Conservation (phyloP, 2,888 invertebrate genomes). For the Eupithecia centaureata region DNA sequence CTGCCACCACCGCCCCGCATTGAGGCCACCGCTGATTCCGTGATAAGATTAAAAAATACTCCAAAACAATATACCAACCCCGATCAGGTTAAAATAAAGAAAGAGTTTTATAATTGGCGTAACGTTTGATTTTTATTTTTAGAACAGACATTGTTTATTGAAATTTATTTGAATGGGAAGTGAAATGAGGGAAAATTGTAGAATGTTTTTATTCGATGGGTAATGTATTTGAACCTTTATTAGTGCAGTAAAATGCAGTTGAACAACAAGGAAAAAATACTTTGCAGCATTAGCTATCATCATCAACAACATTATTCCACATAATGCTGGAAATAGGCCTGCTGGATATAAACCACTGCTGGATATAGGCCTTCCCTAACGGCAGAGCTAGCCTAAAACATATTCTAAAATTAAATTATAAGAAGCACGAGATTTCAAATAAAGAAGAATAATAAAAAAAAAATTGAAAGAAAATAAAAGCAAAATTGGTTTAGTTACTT, state of each 20-base stretch:
- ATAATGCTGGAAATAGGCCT: too few relatives aligned
- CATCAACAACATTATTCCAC: neutral
- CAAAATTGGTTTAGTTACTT: too few relatives aligned
- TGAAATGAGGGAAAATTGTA: slow-evolving; percentile 25
- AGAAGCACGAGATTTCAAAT: too few relatives aligned
- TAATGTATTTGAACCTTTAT: slow-evolving; percentile 20
- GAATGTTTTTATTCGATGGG: slow-evolving; percentile 21
- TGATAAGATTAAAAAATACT: slow-evolving; percentile 68
- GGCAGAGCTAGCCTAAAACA: too few relatives aligned
- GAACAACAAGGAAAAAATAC: neutral
- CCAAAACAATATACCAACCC: slow-evolving; percentile 49
- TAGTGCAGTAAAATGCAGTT: slow-evolving; percentile 2
- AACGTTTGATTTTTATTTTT: slow-evolving; percentile 41
- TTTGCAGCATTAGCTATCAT: too few relatives aligned
- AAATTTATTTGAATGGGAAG: slow-evolving; percentile 25
- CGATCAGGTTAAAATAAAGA: slow-evolving; percentile 34
- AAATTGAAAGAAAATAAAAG: too few relatives aligned
- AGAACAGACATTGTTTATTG: slow-evolving; percentile 22
- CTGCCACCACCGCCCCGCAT: slow-evolving; percentile 66
- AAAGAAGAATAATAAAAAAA: too few relatives aligned
- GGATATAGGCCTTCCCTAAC: too few relatives aligned
- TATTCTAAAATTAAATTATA: too few relatives aligned
- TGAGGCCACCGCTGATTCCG: slow-evolving; percentile 64
- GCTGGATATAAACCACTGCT: too few relatives aligned
- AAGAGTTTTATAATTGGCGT: slow-evolving; percentile 44